Evolutionary conservation across 2,888 invertebrate genomes (phyloP).

Genomic region (Synanthedon andrenaeformis): DNA sequence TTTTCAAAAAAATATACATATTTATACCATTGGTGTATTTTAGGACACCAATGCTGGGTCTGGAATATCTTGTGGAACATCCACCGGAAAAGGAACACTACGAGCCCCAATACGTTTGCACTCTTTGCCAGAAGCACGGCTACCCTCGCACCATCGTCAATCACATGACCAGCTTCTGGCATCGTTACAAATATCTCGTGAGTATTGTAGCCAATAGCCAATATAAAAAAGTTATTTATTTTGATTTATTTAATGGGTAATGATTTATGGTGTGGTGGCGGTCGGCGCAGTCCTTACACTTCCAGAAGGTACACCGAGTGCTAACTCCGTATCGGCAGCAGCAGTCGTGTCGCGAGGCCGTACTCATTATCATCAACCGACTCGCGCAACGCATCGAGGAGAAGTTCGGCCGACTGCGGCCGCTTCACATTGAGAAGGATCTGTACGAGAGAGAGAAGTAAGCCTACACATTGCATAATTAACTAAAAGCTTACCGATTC

Average conservation of each 20-base stretch:
- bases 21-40: too few species aligned
- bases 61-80: constrained; percentile 84
- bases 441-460: constrained; percentile 76
- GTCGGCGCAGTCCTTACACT: constrained; percentile 66
- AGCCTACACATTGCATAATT: constrained; percentile 10
- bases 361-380: constrained; percentile 46
- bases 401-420: constrained; percentile 77
- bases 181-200: constrained; percentile 78
- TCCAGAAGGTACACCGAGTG: constrained; percentile 70
- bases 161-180: constrained; percentile 83
- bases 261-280: too few species aligned
- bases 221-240: too few species aligned
- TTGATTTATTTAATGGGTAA: too few species aligned
- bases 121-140: constrained; percentile 83
- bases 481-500: too few species aligned
- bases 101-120: constrained; percentile 82
- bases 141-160: constrained; percentile 83
- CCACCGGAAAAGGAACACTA: constrained; percentile 72
- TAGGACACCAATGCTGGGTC: constrained; percentile 73
- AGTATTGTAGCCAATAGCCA: constrained; percentile 19
- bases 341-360: constrained; percentile 70
- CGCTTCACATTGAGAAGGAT: constrained; percentile 75
- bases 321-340: constrained; percentile 73
- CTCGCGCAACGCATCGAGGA: constrained; percentile 79
- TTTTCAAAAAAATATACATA: too few species aligned